Evolutionary conservation across 2,113 vertebrate genomes (phyloP), one percentile per base, ranked within the genome.

Genomic region (Castor canadensis): DNA sequence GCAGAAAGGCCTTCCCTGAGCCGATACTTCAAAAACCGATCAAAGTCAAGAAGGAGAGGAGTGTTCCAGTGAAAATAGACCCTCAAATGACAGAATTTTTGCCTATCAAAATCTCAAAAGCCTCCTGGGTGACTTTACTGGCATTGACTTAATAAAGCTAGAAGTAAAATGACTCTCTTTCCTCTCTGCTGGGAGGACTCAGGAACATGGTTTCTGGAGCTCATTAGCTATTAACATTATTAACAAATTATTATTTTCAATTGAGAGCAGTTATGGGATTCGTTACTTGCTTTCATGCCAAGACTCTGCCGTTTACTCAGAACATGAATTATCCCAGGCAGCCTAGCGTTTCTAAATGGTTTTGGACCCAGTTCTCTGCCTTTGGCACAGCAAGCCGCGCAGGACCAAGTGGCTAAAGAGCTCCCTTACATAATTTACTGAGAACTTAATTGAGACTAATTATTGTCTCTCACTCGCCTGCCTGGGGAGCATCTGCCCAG

Each of bases 391-490:
- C 80, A 40, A 87, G 71, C n/a, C 72, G 52, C 28, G 26, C 45
- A 4, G 66, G 62, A 49, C 76, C 49, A 76, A 85, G 93, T 87
- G 35, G 54, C 95, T 96, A 47, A 94, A 89, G 80, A 73, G 56
- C 95, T 90, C 84, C 17, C 17, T 88, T 92, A 90, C 91, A 69
- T 97, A 96, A 96, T 97, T 96, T 92, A 94, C 95, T 96, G 90
- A 85, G 92, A 89, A 96, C 81, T 96, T 96, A 95, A 89, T 97
- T 94, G 95, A 94, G 86, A 76, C 87, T 97, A 97, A 98, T 97
- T 96, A 75, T 73, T 96, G 87, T 95, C 95, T 97, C 91, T 96
- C 82, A 0, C 79, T 87, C 5, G n/a, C 92, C 79, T 86, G 79
- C 95, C 92, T 71, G 52, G 60, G 38, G 66, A 94, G 94, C 97